phyloP scores from a whole-genome alignment of 2,888 invertebrate species.

The Caenorhabditis sp. region DNA sequence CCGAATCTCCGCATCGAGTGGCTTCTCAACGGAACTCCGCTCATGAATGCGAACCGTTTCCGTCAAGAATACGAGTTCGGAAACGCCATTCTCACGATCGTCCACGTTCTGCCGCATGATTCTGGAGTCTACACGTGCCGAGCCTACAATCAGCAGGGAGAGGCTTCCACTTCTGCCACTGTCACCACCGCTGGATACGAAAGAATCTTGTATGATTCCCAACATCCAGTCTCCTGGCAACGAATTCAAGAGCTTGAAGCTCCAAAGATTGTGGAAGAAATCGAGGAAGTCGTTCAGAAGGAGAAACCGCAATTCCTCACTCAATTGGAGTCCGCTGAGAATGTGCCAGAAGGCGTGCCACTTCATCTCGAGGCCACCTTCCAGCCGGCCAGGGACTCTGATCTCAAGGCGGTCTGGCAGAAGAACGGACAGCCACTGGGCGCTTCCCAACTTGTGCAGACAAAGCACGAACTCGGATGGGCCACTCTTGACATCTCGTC shows the following conservation, averaged over 20 bases:
- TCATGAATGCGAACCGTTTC: slow-evolving; percentile 83
- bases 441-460: slow-evolving; percentile 80
- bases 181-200: slow-evolving; percentile 83
- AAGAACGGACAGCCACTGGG: slow-evolving; percentile 74
- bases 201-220: slow-evolving; percentile 84
- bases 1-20: slow-evolving; percentile 78
- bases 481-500: slow-evolving; percentile 89
- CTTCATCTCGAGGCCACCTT: slow-evolving; percentile 95
- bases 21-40: slow-evolving; percentile 88
- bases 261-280: slow-evolving; percentile 86
- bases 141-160: slow-evolving; percentile 91
- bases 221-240: slow-evolving; percentile 94
- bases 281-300: slow-evolving; percentile 82
- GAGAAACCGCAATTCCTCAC: slow-evolving; percentile 83
- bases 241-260: slow-evolving; percentile 84
- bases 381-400: slow-evolving; percentile 94
- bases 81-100: slow-evolving; percentile 91
- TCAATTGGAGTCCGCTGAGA: slow-evolving; percentile 91
- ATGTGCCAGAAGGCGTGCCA: slow-evolving; percentile 89
- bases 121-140: slow-evolving; percentile 95
- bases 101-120: slow-evolving; percentile 88
- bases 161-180: slow-evolving; percentile 94
- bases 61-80: slow-evolving; percentile 95
- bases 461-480: slow-evolving; percentile 88
- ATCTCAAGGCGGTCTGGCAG: slow-evolving; percentile 81